Evolutionary conservation across 1,140 invertebrate species (phyloP).

Genomic region (Contarinia nasturtii): DNA sequence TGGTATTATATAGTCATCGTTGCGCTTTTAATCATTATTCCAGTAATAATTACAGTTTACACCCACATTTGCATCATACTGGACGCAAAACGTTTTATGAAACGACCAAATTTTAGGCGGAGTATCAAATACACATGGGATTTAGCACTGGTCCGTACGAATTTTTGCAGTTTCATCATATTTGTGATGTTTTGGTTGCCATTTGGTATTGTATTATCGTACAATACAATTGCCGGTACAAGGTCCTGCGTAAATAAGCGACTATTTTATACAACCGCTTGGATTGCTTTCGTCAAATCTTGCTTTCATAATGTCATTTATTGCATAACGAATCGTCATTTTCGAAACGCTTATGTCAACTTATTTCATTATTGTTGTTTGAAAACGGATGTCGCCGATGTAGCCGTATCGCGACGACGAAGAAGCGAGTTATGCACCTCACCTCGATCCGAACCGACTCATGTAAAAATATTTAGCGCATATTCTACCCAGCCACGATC

Average conservation of each 20-base stretch:
- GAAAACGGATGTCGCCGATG: conserved; percentile 57
- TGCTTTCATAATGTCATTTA: conserved; percentile 48
- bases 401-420: conserved; percentile 41
- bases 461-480: too few species aligned
- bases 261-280: conserved; percentile 41
- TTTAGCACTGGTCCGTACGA: conserved; percentile 38
- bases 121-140: conserved; percentile 41
- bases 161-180: conserved; percentile 39
- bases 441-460: too few species aligned
- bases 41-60: conserved; percentile 28
- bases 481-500: too few species aligned
- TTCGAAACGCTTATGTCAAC: conserved; percentile 54
- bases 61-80: conserved; percentile 26
- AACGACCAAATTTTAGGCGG: conserved; percentile 34
- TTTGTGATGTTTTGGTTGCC: conserved; percentile 48
- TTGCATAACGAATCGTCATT: conserved; percentile 40
- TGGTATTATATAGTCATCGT: conserved; percentile 31
- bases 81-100: conserved; percentile 10
- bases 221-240: neutral
- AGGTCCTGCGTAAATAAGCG: conserved; percentile 27
- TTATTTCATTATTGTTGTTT: conserved; percentile 69
- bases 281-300: conserved; percentile 47
- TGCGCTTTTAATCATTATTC: conserved; percentile 32
- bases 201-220: conserved; percentile 29
- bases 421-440: conserved; percentile 27